phyloP scores from a whole-genome alignment of 1,140 invertebrate species.

The Eumeta japonica region DNA sequence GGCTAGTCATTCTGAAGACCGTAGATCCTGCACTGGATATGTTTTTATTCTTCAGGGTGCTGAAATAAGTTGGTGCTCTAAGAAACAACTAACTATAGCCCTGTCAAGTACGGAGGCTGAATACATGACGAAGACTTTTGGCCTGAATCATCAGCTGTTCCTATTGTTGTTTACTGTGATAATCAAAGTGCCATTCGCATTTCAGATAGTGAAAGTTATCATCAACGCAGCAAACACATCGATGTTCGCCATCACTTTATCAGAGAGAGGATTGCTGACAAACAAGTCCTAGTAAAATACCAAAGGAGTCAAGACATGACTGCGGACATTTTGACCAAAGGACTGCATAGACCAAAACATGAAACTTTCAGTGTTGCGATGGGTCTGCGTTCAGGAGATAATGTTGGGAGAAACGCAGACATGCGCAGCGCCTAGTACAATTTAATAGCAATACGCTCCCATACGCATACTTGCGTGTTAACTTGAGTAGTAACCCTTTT shows the following conservation, averaged over 20 bases:
- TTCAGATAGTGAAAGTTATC: slow-evolving; percentile 31
- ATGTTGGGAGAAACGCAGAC: no score
- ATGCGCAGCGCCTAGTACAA: no score
- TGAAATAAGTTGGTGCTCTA: slow-evolving; percentile 26
- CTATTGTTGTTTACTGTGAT: slow-evolving; percentile 16
- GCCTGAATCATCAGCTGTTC: slow-evolving; percentile 6
- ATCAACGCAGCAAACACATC: slow-evolving; percentile 29
- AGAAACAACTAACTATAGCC: slow-evolving; percentile 29
- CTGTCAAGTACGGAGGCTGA: slow-evolving; percentile 43
- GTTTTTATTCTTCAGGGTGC: slow-evolving; percentile 27
- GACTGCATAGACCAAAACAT: slow-evolving; percentile 11
- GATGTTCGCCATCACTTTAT: slow-evolving; percentile 30
- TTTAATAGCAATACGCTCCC: no score
- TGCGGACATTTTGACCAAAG: slow-evolving; percentile 25
- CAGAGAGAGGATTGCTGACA: slow-evolving; percentile 19
- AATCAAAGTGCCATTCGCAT: slow-evolving; percentile 39
- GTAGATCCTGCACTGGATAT: slow-evolving; percentile 29
- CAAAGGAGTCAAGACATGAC: slow-evolving; percentile 18
- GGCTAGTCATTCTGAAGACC: slow-evolving; percentile 21
- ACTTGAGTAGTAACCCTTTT: no score
- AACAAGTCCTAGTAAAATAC: slow-evolving; percentile 17
- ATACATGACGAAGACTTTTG: slow-evolving; percentile 29
- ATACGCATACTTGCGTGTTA: no score
- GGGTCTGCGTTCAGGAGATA: slow-evolving; percentile 15
- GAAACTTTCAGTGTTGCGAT: slow-evolving; percentile 8